Base-by-base conservation (phyloP, 2,797 vertebrate species). In the Ctenopoma multispine region DNA sequence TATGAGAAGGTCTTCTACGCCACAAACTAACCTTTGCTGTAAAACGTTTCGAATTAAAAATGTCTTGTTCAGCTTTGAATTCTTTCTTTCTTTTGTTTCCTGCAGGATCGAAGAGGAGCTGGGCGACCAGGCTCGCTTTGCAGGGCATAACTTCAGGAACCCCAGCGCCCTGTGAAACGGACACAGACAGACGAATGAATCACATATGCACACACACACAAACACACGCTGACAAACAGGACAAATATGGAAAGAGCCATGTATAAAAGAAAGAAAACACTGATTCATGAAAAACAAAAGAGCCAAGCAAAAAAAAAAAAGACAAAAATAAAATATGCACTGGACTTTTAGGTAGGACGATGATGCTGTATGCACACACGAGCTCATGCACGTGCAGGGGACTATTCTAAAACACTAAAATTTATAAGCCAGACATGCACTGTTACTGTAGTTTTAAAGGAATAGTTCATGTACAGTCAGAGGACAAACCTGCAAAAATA, bases 141-240 rank as follows among this genome's bases (percentile, higher is more conserved):
- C 97, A 0, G 97, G 97, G 81, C 97, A 97, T 77, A 99, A 98
- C 88, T 99, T 99, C 87, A 96, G 97, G 89, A 99, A 98, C 87
- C 97, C 97, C 75, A 98, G 96, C 7, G 97, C 96, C 90, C 96
- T 98, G 96, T 99, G 95, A 98, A 85, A 53, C 72, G 27, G 72
- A 78, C 81, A 64, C 55, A 38, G 23, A 77, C 55, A 38, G 20
- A 77, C 6, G 62, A 72, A 81, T 81, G 60, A 80, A 41, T 38
- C 64, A 67, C 64, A 72, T 58, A 69, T 59, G 51, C 66, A 63
- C 43, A 31, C 29, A 29, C 27, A 31, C 29, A 31, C 29, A 7
- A 31, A 31, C 29, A 31, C 29, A 31, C 5, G 69, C 66, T 18
- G n/a, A 73, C 68, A 18, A 1, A 71, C 50, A 77, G 8, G 0